These are phyloP conservation scores for Ariolimax columbianus DNA, from an alignment of 2,888 invertebrate genomes.

Conservation along the genomic window DNA sequence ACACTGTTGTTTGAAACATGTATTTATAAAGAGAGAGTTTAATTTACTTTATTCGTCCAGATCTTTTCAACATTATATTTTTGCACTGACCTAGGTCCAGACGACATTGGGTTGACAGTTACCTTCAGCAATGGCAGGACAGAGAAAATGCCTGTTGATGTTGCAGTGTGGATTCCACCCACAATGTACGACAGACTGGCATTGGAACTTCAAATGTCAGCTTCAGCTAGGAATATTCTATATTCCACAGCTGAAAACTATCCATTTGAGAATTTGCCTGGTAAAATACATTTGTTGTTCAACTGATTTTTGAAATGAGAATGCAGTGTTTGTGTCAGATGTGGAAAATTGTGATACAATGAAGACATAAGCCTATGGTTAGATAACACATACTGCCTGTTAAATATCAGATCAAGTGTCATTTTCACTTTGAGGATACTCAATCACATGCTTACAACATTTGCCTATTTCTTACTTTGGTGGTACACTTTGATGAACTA, in stretches of 20 bases:
- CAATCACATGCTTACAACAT: too few relatives aligned
- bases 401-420: too few relatives aligned
- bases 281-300: constrained; percentile 14
- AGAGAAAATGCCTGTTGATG: constrained; percentile 64
- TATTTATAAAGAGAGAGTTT: not conserved
- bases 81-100: constrained; percentile 18
- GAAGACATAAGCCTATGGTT: not conserved
- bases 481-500: too few relatives aligned
- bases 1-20: too few relatives aligned
- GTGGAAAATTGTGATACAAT: not conserved
- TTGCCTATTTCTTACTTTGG: too few relatives aligned
- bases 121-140: constrained; percentile 75
- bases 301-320: not conserved
- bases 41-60: not conserved
- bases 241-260: constrained; percentile 64
- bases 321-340: not conserved
- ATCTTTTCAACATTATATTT: not conserved
- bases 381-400: not conserved
- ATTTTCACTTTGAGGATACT: too few relatives aligned
- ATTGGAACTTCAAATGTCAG: constrained; percentile 74
- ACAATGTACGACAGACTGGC: constrained; percentile 74
- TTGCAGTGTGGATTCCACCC: constrained; percentile 76
- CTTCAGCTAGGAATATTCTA: constrained; percentile 71
- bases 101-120: constrained; percentile 61
- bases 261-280: constrained; percentile 67